phyloP scores from a whole-genome alignment of 2,797 vertebrate genomes.

The Orestias chungarensis region DNA sequence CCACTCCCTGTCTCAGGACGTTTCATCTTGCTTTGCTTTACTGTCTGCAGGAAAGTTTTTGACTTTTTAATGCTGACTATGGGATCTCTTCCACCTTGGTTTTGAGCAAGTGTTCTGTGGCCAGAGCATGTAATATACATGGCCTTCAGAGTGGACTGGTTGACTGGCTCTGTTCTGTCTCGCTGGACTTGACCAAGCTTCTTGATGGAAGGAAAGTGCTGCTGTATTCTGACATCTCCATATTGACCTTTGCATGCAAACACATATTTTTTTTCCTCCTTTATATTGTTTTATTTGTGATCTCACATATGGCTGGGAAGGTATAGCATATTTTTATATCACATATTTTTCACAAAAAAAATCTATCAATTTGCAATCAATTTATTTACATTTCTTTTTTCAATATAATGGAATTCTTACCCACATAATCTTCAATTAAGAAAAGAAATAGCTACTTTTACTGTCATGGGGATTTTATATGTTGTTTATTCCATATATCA shows the following conservation, averaged over 20 bases:
- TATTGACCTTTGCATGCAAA: constrained; percentile 26
- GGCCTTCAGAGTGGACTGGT: constrained; percentile 41
- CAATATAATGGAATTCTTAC: too few relatives aligned
- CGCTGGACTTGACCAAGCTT: constrained; percentile 58
- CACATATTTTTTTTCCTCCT: constrained; percentile 6
- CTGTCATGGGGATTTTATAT: too few relatives aligned
- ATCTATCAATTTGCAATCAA: too few relatives aligned
- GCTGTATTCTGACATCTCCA: constrained; percentile 77
- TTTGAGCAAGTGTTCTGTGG: constrained; percentile 46
- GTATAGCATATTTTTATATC: too few relatives aligned
- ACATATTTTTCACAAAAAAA: too few relatives aligned
- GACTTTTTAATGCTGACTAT: constrained; percentile 42
- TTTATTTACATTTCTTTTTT: too few relatives aligned
- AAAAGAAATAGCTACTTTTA: too few relatives aligned
- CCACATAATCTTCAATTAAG: too few relatives aligned
- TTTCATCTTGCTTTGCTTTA: constrained; percentile 31
- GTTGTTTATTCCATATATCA: too few relatives aligned
- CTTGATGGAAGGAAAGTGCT: constrained; percentile 57
- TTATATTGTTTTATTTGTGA: constrained; percentile 4
- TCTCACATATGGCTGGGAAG: too few relatives aligned
- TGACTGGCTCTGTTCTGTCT: constrained; percentile 53
- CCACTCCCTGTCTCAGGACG: constrained; percentile 20
- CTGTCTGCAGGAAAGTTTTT: constrained; percentile 16
- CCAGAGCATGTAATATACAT: constrained; percentile 63
- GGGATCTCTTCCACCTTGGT: constrained; percentile 25